Conservation (phyloP, 2,113 vertebrate species). For the Phylloscopus trochilus region DNA sequence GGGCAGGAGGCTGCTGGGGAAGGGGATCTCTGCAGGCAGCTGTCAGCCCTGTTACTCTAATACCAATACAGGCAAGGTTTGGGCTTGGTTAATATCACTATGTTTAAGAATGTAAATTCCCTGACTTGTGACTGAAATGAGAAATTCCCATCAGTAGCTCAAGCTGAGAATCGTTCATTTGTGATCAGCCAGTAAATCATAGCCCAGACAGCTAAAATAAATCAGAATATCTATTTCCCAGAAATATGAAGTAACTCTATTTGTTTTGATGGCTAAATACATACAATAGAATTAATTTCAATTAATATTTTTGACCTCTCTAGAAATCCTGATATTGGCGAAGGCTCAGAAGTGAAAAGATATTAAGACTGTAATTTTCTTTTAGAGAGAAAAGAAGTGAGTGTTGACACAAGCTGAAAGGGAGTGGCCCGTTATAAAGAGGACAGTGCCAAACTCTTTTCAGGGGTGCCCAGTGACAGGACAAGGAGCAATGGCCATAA, state of each 20-base stretch:
- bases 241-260: background rate
- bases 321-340: background rate
- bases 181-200: constrained; percentile 11
- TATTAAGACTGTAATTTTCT: background rate
- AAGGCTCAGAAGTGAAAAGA: background rate
- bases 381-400: background rate
- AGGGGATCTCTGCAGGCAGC: background rate
- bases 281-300: constrained; percentile 11
- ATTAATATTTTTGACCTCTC: background rate
- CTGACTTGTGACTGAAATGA: background rate
- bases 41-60: background rate
- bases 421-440: background rate
- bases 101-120: background rate
- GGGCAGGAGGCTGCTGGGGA: background rate
- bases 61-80: background rate
- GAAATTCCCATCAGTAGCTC: constrained; percentile 14
- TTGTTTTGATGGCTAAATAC: constrained; percentile 20
- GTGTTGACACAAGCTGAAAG: background rate
- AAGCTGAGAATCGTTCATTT: background rate
- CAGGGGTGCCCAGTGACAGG: background rate
- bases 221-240: constrained; percentile 15
- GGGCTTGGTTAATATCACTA: background rate
- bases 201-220: constrained; percentile 5
- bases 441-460: background rate
- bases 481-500: background rate